phyloP scores from a whole-genome alignment of 2,888 invertebrate species.

The Chrysolina oricalcia region DNA sequence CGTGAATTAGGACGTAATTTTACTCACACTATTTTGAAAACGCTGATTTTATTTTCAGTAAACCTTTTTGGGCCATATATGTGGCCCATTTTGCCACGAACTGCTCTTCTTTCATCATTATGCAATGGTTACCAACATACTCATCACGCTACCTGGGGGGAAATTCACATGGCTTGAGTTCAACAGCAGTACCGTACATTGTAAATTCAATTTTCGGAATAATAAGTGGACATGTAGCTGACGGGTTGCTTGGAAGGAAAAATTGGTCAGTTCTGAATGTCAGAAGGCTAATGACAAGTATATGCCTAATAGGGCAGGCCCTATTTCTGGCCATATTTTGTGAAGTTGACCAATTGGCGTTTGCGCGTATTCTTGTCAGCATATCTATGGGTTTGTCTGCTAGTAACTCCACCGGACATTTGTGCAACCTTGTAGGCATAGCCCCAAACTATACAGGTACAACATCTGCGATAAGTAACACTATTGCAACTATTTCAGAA shows the following conservation, averaged over 20 bases:
- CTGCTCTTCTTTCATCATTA: constrained; percentile 86
- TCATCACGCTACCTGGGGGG: constrained; percentile 77
- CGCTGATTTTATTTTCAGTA: constrained; percentile 79
- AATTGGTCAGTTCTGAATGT: constrained; percentile 81
- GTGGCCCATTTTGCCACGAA: constrained; percentile 87
- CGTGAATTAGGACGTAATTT: too few species aligned
- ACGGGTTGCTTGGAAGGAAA: constrained; percentile 73
- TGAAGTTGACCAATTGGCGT: constrained; percentile 79
- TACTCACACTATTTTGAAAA: too few species aligned
- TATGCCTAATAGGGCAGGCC: constrained; percentile 83
- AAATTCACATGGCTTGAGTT: constrained; percentile 80
- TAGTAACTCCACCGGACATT: constrained; percentile 83
- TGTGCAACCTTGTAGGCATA: constrained; percentile 85
- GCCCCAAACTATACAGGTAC: constrained; percentile 86
- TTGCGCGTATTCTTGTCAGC: constrained; percentile 82
- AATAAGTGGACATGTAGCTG: constrained; percentile 82
- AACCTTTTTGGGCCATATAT: constrained; percentile 84
- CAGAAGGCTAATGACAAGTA: constrained; percentile 81
- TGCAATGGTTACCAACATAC: constrained; percentile 87
- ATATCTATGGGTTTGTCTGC: constrained; percentile 85
- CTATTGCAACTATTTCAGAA: constrained; percentile 84
- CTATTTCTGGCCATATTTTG: constrained; percentile 81
- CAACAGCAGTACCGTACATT: constrained; percentile 83
- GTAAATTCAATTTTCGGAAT: constrained; percentile 83
- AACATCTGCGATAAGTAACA: constrained; percentile 85